Evolutionary conservation across 2,113 vertebrate species (phyloP).

Genomic region (Pholis gunnellus): DNA sequence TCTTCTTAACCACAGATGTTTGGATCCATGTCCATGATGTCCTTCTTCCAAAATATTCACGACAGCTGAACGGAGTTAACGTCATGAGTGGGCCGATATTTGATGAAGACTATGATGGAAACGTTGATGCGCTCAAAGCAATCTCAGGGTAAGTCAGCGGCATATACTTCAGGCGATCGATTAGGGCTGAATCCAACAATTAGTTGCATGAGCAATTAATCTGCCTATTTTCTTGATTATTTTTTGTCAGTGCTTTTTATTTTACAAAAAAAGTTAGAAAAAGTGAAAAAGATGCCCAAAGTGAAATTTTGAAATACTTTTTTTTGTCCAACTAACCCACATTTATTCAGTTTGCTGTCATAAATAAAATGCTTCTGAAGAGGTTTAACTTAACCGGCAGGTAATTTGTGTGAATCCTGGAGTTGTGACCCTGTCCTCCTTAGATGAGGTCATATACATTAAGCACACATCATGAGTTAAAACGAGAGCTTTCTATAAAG

Average conservation of each 20-base stretch:
- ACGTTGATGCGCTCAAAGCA: slow-evolving; percentile 81
- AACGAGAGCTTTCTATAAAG: neutral
- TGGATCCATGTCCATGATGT: slow-evolving; percentile 90
- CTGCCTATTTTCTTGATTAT: neutral
- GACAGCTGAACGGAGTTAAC: slow-evolving; percentile 89
- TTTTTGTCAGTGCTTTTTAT: too few species aligned
- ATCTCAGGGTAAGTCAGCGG: slow-evolving; percentile 82
- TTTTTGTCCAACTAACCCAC: too few species aligned
- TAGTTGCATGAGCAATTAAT: neutral
- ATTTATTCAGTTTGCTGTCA: neutral
- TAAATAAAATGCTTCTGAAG: neutral
- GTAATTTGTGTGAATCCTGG: neutral
- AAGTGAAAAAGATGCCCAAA: neutral
- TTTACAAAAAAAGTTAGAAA: too few species aligned
- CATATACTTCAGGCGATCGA: neutral
- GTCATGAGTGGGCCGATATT: slow-evolving; percentile 95
- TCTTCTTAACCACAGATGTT: slow-evolving; percentile 81
- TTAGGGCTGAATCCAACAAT: neutral
- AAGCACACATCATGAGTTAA: neutral
- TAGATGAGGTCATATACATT: neutral
- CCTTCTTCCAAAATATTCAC: slow-evolving; percentile 85
- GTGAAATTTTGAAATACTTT: neutral
- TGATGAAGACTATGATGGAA: slow-evolving; percentile 91
- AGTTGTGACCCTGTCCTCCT: neutral
- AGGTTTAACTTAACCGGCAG: neutral